These are phyloP conservation scores for Heliconius eleuchia DNA, from an alignment of 1,140 invertebrate genomes.

Conservation along the genomic window DNA sequence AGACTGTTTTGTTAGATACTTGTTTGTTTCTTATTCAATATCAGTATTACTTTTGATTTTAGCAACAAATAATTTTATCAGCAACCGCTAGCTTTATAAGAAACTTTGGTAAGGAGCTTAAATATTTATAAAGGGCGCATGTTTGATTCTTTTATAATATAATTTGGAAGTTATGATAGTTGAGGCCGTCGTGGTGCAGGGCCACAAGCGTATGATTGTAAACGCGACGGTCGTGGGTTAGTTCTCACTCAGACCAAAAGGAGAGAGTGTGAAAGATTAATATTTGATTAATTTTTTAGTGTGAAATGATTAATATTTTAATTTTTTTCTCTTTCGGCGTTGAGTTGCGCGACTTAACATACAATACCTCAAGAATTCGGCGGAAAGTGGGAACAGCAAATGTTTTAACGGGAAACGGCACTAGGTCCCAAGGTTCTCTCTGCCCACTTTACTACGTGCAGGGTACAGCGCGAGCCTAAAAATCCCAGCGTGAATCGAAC, in stretches of 20 bases:
- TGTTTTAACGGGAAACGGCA: too few species aligned
- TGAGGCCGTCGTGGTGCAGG: neutral
- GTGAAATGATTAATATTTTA: neutral
- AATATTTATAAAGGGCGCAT: neutral
- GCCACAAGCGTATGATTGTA: too few species aligned
- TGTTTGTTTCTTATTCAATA: slow-evolving; percentile 23
- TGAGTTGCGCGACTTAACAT: too few species aligned
- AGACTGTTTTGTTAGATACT: slow-evolving; percentile 26
- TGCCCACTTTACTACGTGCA: too few species aligned
- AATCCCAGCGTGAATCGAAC: too few species aligned
- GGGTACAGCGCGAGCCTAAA: too few species aligned
- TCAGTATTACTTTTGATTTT: slow-evolving; percentile 20
- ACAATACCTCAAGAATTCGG: too few species aligned
- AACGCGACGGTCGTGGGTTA: neutral
- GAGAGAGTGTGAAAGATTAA: neutral
- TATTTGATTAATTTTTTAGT: neutral
- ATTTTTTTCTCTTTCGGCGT: too few species aligned
- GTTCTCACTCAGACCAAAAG: neutral
- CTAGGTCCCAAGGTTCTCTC: too few species aligned
- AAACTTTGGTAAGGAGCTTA: neutral
- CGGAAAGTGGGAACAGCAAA: too few species aligned
- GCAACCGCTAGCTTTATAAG: neutral
- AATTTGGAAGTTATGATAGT: neutral
- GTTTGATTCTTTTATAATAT: neutral
- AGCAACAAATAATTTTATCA: slow-evolving; percentile 18